Base-by-base conservation (phyloP, 2,113 vertebrate species). In the Genyomyrus donnyi region DNA sequence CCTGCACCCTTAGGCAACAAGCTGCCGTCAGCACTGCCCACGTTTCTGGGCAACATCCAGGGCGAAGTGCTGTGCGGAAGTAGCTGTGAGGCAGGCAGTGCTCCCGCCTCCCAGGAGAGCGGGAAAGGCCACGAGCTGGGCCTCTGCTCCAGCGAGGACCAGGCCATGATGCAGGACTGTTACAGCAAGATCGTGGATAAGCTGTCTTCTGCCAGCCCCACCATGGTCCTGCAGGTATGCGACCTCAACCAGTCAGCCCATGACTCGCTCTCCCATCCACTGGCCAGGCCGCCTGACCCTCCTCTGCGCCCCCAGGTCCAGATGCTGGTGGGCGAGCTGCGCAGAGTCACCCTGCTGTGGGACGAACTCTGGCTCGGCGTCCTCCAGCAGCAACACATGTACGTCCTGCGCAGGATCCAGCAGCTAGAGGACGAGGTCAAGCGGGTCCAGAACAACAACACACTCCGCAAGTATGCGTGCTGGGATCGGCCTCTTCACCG, bases 131-230 rank as follows among this genome's bases (percentile, higher is more conserved):
- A 98, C 13, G 98, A 98, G 89, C 94, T 96, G 11, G 96, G 96
- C 88, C 94, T 95, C 92, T 97, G 96, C 80, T 96, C 98, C 88
- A 98, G 97, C 92, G 97, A 99, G 92, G 98, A 99, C 93, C 98
- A 99, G 93, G 98, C 98, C 80, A 99, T 99, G 98, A 99, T 99
- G 98, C 98, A 99, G 92, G 98, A 99, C 92, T 99, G 98, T 93
- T 99, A 99, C 94, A 99, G 97, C 96, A 99, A 99, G 95, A 99
- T 99, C 0, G 98, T 99, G 48, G 98, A 99, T 91, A 99, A 98
- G 66, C 94, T 99, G 35, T 99, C 98, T 3, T 93, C 97, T 88
- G 98, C 98, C 89, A 99, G 98, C 92, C 98, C 98, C 4, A 99
- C 98, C 19, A 99, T 99, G 98, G 98, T 99, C 77, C 95, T 98